Base-by-base conservation (phyloP, 2,113 vertebrate species). In the Pelecanus crispus region DNA sequence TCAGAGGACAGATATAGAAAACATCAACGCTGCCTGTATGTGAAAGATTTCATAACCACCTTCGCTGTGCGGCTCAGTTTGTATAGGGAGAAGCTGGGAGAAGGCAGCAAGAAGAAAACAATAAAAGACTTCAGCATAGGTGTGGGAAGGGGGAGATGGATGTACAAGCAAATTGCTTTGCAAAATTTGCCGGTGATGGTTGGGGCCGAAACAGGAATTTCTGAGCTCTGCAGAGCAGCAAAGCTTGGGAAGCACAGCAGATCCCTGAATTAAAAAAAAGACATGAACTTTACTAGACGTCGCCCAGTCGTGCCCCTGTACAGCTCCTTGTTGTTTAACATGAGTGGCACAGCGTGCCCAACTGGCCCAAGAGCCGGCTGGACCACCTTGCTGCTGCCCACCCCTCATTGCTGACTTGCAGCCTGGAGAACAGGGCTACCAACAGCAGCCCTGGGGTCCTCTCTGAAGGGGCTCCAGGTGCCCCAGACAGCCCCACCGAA, bases 41-140 rank as follows among this genome's bases (percentile, higher is more conserved):
- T 2, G 3, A 34, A 83, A 42, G 28, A 74, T 74, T 94, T 92
- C 68, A 91, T 79, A 80, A 82, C 8, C 13, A 80, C 56, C 52
- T 93, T 84, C 4, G 15, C 56, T 68, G 36, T 13, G 62, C 0
- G 0, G n/a, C 52, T 95, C 74, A 44, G 52, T 47, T 92, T 0
- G 0, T 26, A 59, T 2, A 55, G n/a, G 45, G 67, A 86, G 40
- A 92, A 75, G 73, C 26, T 25, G 21, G 52, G 52, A 89, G 53
- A 93, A 97, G 15, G 74, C 70, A 86, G 75, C 58, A 67, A 83
- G 78, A 74, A 47, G 31, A 70, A 91, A 83, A 94, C 71, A 92
- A 66, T 36, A 5, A 44, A 70, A 80, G 75, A 91, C 77, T 84
- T 77, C 17, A 29, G 79, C 0, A 7, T 68, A 61, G 75, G 67